A percentile compares a stretch with the other conserved stretches of the same genome.
Evolutionary conservation across 2,888 invertebrate genomes (phyloP).

Genomic region (Apoderus coryli): DNA sequence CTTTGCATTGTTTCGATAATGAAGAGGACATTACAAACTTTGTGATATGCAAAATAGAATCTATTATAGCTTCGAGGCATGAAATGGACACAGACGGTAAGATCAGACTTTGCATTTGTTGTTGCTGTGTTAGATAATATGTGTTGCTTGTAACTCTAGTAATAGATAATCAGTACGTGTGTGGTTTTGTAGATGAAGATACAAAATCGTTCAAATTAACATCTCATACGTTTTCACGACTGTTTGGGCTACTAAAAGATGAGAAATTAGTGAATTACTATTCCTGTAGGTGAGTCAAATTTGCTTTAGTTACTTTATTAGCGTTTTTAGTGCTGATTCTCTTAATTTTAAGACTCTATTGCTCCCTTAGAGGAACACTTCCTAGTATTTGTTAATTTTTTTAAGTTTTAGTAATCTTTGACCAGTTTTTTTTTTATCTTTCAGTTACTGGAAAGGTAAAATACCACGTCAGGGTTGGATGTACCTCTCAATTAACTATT

Average conservation of each 20-base stretch:
- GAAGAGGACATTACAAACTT: conserved; percentile 92
- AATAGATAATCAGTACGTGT: too few species aligned
- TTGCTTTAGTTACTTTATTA: too few species aligned
- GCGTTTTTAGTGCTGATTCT: too few species aligned
- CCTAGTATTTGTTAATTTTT: too few species aligned
- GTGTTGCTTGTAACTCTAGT: too few species aligned
- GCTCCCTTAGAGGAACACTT: too few species aligned
- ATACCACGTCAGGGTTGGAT: conserved; percentile 94
- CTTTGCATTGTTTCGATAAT: conserved; percentile 78
- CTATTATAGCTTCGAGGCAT: conserved; percentile 71
- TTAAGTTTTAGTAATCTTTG: conserved; percentile 1
- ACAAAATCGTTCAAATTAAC: conserved; percentile 63
- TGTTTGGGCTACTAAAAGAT: conserved; percentile 82
- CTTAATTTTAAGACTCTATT: too few species aligned
- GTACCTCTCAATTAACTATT: conserved; percentile 90
- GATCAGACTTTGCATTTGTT: too few species aligned
- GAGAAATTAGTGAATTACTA: conserved; percentile 94
- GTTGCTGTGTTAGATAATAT: too few species aligned
- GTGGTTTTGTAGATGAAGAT: conserved; percentile 66
- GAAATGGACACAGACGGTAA: conserved; percentile 41
- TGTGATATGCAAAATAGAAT: conserved; percentile 91
- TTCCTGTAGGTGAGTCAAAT: conserved; percentile 63
- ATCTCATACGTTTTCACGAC: conserved; percentile 68
- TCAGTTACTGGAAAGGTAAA: conserved; percentile 83
- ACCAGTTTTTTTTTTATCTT: conserved; percentile 11